Conservation (phyloP, 2,113 vertebrate genomes). For the Silurus asotus region DNA sequence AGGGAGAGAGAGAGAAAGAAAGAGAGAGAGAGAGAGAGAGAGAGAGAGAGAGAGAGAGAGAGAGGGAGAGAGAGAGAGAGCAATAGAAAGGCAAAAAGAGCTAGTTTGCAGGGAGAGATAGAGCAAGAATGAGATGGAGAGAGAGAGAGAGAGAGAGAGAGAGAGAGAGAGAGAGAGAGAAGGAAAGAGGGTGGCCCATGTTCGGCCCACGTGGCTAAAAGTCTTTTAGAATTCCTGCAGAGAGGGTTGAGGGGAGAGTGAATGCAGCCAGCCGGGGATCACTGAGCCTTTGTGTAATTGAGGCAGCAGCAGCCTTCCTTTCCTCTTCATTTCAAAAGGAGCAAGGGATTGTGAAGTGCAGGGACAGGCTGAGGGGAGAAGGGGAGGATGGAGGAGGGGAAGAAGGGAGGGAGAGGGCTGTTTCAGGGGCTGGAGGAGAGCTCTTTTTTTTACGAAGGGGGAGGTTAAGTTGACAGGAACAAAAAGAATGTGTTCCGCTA, state of each 20-base stretch:
- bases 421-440: constrained; percentile 70
- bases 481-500: constrained; percentile 86
- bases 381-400: constrained; percentile 56
- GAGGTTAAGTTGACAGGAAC: constrained; percentile 86
- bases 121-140: not conserved
- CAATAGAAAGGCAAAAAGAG: no score
- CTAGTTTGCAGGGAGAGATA: no score
- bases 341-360: constrained; percentile 81
- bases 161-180: constrained; percentile 20
- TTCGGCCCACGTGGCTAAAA: constrained; percentile 91
- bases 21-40: constrained; percentile 5
- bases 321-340: constrained; percentile 69
- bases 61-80: constrained; percentile 19
- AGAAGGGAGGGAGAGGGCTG: constrained; percentile 74
- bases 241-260: constrained; percentile 98
- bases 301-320: constrained; percentile 93
- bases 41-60: constrained; percentile 16
- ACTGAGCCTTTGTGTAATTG: constrained; percentile 99
- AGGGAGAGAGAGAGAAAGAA: not conserved
- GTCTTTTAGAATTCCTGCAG: constrained; percentile 99
- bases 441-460: constrained; percentile 76
- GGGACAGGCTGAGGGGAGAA: constrained; percentile 75
- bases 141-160: not conserved
- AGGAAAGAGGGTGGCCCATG: constrained; percentile 47
- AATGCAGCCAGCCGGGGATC: constrained; percentile 99